These are phyloP conservation scores for Rhizomys pruinosus DNA, from an alignment of 2,113 vertebrate species.

Conservation along the genomic window DNA sequence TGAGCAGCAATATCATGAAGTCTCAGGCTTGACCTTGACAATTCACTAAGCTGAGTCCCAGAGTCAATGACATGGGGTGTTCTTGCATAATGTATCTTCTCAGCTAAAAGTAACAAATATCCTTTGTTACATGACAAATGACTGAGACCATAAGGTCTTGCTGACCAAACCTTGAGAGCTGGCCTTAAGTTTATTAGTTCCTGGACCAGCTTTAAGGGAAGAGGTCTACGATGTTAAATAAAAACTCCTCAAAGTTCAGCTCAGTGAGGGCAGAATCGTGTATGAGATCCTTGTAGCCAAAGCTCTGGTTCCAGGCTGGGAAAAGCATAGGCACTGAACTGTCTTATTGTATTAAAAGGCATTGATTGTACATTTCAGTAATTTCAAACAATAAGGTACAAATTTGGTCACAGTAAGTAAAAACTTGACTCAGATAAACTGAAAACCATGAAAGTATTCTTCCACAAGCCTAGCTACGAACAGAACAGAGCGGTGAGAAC, in stretches of 20 bases:
- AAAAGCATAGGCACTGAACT: neutral
- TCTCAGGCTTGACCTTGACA: neutral
- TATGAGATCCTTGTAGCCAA: neutral
- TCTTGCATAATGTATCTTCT: neutral
- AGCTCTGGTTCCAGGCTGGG: neutral
- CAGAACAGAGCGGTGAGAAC: neutral
- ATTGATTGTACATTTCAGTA: neutral
- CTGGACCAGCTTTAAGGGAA: neutral
- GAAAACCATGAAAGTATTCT: constrained; percentile 24
- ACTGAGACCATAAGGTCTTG: neutral
- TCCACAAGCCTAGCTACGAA: neutral
- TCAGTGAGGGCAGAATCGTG: neutral
- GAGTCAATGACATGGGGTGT: neutral
- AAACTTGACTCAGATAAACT: constrained; percentile 21
- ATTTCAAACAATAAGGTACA: constrained; percentile 14
- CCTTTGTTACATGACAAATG: neutral
- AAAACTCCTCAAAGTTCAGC: neutral
- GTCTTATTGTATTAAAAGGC: neutral
- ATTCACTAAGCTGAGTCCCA: neutral
- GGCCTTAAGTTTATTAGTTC: neutral
- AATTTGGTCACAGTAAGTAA: constrained; percentile 9
- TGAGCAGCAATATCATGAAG: neutral
- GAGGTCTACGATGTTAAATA: neutral
- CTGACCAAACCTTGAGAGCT: neutral
- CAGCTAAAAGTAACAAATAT: neutral